Base-by-base conservation (phyloP, 2,888 invertebrate species). In the Leptopterna dolabrata region DNA sequence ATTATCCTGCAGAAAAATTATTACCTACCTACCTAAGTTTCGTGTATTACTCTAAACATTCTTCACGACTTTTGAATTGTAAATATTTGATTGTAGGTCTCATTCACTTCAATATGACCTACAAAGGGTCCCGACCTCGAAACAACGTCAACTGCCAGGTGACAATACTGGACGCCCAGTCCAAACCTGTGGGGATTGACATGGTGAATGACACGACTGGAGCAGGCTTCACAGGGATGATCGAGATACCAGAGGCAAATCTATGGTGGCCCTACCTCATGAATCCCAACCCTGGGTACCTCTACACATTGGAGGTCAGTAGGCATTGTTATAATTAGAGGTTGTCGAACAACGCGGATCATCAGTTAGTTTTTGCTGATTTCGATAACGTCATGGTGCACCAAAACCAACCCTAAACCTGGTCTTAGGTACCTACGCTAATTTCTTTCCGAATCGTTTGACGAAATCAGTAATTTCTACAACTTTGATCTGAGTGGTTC, bases 191-290 rank as follows among this genome's bases (percentile, higher is more conserved):
- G 0, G 93, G 93, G 0, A 93, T 93, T 43, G 87, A 85, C 14
- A 63, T 87, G 14, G 87, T 88, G 27, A 87, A 90, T 9, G 89
- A 89, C 70, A 88, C 89, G 41, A 93, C 93, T 86, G 93, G 93
- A 0, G 93, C 93, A 41, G 92, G 92, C 0, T 92, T 92, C 63
- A 91, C 92, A 83, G 96, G 96, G 0, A 92, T 93, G 1, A 90
- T 97, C 14, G 93, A 94, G 90, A 93, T 98, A 0, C 93, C 94
- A 0, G 94, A 95, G 89, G 96, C 96, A 0, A 94, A 95, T 86
- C 93, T 97, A 36, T 98, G 98, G 98, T 98, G 98, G 98, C 97
- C 98, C 0, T 96, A 96, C 92, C 94, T 97, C 7, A 98, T 98
- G 97, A 93, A 95, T 90, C 92, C 94, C 0, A 92, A 94, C 0